phyloP scores from a whole-genome alignment of 35 echinoderm and acorn worm genomes.

The Amphiura filiformis region DNA sequence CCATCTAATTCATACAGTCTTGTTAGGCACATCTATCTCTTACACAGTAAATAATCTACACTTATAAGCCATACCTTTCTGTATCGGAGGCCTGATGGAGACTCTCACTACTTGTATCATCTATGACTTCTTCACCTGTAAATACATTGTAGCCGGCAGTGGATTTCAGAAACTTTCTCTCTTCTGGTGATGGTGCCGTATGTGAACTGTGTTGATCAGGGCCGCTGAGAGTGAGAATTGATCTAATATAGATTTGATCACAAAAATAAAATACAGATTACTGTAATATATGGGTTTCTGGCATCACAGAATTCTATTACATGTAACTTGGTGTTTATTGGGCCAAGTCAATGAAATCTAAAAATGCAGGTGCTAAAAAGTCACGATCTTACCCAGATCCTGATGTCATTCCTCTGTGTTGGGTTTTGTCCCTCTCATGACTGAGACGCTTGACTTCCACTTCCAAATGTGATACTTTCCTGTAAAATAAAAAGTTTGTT shows the following conservation, averaged over 20 bases:
- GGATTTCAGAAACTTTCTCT: slow-evolving; percentile 61
- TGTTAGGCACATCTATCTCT: no score
- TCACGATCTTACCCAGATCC: not conserved
- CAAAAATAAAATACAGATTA: no score
- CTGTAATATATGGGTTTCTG: no score
- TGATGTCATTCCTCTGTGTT: not conserved
- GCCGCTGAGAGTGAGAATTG: no score
- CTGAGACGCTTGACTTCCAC: slow-evolving; percentile 17
- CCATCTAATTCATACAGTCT: no score
- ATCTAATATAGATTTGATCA: no score
- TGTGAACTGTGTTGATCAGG: not conserved
- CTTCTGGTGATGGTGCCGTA: slow-evolving; percentile 3
- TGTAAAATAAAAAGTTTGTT: slow-evolving; percentile 20
- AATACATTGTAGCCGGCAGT: slow-evolving; percentile 67
- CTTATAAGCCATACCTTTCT: slow-evolving; percentile 40
- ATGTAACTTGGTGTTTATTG: no score
- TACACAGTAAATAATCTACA: no score
- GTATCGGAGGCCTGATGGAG: slow-evolving; percentile 4
- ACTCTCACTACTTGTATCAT: slow-evolving; percentile 3
- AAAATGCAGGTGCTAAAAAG: no score
- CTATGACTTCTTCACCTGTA: slow-evolving; percentile 15
- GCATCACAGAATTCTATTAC: no score
- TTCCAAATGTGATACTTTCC: slow-evolving; percentile 2
- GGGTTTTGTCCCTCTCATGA: not conserved
- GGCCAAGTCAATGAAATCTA: no score